Base-by-base conservation (phyloP, 2,888 invertebrate species). In the Gisinianus flammeolus region DNA sequence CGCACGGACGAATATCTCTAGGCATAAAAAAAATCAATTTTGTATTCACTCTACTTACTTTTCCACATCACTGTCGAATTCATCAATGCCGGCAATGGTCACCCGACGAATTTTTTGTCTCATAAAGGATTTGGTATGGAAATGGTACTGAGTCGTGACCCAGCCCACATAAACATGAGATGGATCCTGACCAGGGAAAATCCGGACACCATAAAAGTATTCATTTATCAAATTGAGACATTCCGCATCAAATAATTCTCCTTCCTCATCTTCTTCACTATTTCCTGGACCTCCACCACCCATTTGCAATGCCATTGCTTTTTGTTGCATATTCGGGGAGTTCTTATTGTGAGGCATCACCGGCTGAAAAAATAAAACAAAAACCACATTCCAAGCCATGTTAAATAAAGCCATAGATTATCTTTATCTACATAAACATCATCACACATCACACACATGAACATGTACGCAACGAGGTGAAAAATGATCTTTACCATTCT, bases 111-210 rank as follows among this genome's bases (percentile, higher is more conserved):
- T 95, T 86, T 94, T 93, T 83, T 91, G 92, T 87, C 94, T 93
- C 87, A 95, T 96, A 87, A 97, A 95, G 86, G 96, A 94, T 85
- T 93, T 94, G 79, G 95, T 95, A 85, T 95, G 94, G 72, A 94
- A 88, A 86, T 96, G 96, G 87, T 97, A 99, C 86, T 97, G 97
- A 0, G 99, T 97, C 0, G 98, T 98, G 72, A 99, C 98, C 99
- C 99, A 99, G 24, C 99, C 99, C 0, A 99, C 94, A 87, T 96
- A 98, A 30, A 98, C 95, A 86, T 96, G 94, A 0, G 93, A 92
- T 0, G 96, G 96, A 86, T 97, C 97, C 88, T 97, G 97, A 76
- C 97, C 97, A 54, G 97, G 97, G 87, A 95, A 97, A 81, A 97
- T 93, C 81, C 93, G 89, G 54, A 91, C 91, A 8, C 92, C 92